Evolutionary conservation across 2,888 invertebrate species (phyloP).

Genomic region (Lypha dubia): DNA sequence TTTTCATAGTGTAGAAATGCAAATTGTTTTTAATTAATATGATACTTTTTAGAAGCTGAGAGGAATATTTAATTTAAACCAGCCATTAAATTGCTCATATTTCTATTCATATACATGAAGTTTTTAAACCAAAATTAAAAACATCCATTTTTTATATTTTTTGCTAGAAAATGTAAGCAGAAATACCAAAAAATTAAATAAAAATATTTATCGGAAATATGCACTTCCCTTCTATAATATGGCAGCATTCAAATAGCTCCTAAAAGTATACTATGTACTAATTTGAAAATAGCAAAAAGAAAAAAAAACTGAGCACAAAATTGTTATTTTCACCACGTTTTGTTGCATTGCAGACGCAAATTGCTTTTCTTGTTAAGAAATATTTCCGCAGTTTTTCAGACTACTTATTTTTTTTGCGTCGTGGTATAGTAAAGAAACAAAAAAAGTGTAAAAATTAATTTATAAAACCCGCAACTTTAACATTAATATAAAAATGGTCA

Average conservation of each 20-base stretch:
- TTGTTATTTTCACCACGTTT: slow-evolving; percentile 59
- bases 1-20: too few species aligned
- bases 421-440: not conserved
- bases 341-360: slow-evolving; percentile 58
- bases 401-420: not conserved
- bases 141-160: too few species aligned
- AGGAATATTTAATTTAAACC: too few species aligned
- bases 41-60: too few species aligned
- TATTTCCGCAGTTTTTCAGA: slow-evolving; percentile 14
- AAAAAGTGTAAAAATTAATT: slow-evolving; percentile 39
- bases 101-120: too few species aligned
- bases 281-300: slow-evolving; percentile 5
- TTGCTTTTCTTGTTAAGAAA: slow-evolving; percentile 25
- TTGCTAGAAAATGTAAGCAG: not conserved
- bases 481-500: slow-evolving; percentile 27
- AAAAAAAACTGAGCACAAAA: not conserved
- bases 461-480: slow-evolving; percentile 13
- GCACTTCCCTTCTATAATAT: too few species aligned
- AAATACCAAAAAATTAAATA: not conserved
- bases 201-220: too few species aligned
- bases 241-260: not conserved
- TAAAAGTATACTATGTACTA: slow-evolving; percentile 19
- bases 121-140: too few species aligned
- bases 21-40: too few species aligned
- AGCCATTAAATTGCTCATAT: too few species aligned